Evolutionary conservation across 2,888 invertebrate species (phyloP).

Genomic region (Ceramica pisi): DNA sequence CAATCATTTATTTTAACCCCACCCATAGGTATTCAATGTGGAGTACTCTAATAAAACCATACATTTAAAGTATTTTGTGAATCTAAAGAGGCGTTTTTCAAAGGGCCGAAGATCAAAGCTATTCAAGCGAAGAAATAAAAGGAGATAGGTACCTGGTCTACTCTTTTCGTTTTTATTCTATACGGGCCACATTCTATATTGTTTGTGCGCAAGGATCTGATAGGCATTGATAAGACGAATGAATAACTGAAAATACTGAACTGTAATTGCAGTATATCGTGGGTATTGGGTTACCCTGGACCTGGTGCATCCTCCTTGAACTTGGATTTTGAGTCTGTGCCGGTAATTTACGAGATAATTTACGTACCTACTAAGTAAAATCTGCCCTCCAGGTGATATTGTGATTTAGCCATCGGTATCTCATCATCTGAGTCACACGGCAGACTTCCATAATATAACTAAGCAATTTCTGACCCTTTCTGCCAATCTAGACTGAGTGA

Average conservation of each 20-base stretch:
- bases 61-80: conserved; percentile 76
- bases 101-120: conserved; percentile 81
- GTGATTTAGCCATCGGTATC: conserved; percentile 46
- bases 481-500: conserved; percentile 26
- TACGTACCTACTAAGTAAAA: conserved; percentile 1
- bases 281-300: background rate
- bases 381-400: conserved; percentile 14
- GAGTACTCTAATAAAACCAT: conserved; percentile 72
- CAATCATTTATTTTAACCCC: conserved; percentile 68
- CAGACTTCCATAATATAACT: conserved; percentile 22
- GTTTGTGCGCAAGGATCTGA: conserved; percentile 29
- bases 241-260: background rate
- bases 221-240: background rate
- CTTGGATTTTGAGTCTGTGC: background rate
- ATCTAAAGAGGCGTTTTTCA: conserved; percentile 77
- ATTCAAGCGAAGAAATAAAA: conserved; percentile 80
- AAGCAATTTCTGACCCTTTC: conserved; percentile 41
- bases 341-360: conserved; percentile 2
- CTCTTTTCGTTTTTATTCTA: conserved; percentile 71
- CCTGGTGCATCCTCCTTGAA: background rate
- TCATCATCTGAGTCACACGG: conserved; percentile 32
- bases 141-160: conserved; percentile 57
- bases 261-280: background rate
- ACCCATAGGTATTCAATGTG: conserved; percentile 65
- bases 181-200: conserved; percentile 42